Conservation (phyloP, 2,888 invertebrate species). For the Aphidoletes aphidimyza region DNA sequence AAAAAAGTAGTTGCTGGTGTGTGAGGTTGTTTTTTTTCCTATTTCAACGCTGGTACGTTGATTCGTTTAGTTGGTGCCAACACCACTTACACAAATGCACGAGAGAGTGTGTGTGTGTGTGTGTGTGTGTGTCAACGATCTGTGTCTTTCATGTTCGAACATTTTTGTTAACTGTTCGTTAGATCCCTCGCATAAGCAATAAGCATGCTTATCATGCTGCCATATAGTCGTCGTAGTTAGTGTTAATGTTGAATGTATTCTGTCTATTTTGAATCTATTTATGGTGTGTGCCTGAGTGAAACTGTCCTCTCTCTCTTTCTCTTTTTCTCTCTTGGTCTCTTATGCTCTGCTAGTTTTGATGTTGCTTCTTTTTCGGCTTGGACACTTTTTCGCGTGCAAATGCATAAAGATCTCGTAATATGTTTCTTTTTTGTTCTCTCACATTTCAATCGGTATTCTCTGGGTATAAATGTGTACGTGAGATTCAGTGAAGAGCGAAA, state of each 20-base stretch:
- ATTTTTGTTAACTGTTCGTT: slow-evolving; percentile 38
- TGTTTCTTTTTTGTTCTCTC: too few relatives aligned
- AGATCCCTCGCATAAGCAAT: slow-evolving; percentile 41
- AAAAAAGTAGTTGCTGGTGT: background rate
- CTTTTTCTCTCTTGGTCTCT: background rate
- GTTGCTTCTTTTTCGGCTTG: background rate
- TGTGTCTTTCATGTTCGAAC: slow-evolving; percentile 46
- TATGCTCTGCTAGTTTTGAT: background rate
- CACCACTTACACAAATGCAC: background rate
- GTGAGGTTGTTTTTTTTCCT: background rate
- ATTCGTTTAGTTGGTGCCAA: background rate
- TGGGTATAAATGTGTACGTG: slow-evolving; percentile 24
- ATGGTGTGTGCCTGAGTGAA: slow-evolving; percentile 20
- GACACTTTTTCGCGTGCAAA: background rate
- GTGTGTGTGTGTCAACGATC: slow-evolving; percentile 5
- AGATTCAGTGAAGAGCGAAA: slow-evolving; percentile 25
- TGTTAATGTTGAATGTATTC: slow-evolving; percentile 41
- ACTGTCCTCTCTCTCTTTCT: background rate
- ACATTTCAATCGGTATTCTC: slow-evolving; percentile 6
- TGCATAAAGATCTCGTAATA: slow-evolving; percentile 15
- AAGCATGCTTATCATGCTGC: slow-evolving; percentile 43
- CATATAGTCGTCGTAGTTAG: slow-evolving; percentile 44
- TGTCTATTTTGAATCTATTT: slow-evolving; percentile 49
- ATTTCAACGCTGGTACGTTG: too few relatives aligned
- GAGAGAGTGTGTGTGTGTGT: background rate